phyloP scores from a whole-genome alignment of 2,888 invertebrate species.

The Clitarchus hookeri region DNA sequence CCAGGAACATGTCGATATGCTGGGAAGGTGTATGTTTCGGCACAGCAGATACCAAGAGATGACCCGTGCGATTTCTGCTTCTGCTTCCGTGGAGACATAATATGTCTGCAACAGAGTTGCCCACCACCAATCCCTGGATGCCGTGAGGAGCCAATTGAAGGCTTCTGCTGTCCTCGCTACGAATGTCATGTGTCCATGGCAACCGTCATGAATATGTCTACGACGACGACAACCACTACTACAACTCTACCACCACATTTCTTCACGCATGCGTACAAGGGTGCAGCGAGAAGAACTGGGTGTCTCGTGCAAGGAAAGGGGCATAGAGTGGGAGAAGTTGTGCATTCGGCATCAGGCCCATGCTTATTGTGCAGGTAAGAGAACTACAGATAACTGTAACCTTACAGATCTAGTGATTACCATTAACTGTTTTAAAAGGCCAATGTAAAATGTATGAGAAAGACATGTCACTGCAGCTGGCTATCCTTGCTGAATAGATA shows the following conservation, averaged over 20 bases:
- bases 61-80: slow-evolving; percentile 97
- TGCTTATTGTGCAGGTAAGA: slow-evolving; percentile 93
- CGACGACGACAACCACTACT: slow-evolving; percentile 86
- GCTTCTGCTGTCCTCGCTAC: slow-evolving; percentile 93
- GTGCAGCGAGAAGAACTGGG: slow-evolving; percentile 74
- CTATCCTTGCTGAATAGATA: too few species aligned
- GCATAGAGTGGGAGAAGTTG: slow-evolving; percentile 83
- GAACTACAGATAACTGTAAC: not conserved
- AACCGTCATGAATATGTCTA: slow-evolving; percentile 77
- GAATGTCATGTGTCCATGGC: slow-evolving; percentile 92
- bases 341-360: slow-evolving; percentile 86
- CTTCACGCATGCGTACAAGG: slow-evolving; percentile 77
- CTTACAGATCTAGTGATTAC: too few species aligned
- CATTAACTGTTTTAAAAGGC: too few species aligned
- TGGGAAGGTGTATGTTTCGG: slow-evolving; percentile 90
- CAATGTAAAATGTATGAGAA: too few species aligned
- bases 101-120: slow-evolving; percentile 93
- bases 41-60: slow-evolving; percentile 92
- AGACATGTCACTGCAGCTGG: too few species aligned
- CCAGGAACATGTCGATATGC: slow-evolving; percentile 92
- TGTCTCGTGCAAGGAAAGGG: slow-evolving; percentile 85
- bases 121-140: slow-evolving; percentile 92
- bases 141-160: slow-evolving; percentile 88
- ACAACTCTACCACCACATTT: slow-evolving; percentile 80
- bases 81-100: slow-evolving; percentile 95